phyloP scores from a whole-genome alignment of 1,140 invertebrate genomes.

The Thalassaphorura encarpata region DNA sequence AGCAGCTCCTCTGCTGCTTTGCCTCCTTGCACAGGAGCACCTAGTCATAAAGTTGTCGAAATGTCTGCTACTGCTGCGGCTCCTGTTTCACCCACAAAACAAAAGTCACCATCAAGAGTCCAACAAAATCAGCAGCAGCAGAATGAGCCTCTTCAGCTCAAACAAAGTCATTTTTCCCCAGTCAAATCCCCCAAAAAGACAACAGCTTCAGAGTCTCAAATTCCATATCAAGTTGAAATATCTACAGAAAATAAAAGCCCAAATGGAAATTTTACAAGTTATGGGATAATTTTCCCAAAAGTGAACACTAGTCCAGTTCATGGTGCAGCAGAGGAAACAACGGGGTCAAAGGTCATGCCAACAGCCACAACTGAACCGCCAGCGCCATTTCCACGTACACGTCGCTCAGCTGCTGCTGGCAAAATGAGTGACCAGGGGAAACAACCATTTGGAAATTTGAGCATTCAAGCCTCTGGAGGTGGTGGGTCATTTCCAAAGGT shows the following conservation, averaged over 20 bases:
- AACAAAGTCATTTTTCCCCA: not conserved
- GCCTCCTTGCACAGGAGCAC: too few species aligned
- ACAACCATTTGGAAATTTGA: not conserved
- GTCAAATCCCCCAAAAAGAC: not conserved
- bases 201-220: not conserved
- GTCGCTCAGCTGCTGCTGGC: too few species aligned
- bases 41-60: too few species aligned
- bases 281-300: conserved; percentile 9
- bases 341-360: not conserved
- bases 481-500: not conserved
- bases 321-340: not conserved
- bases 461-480: not conserved
- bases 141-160: not conserved
- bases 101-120: not conserved
- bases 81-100: not conserved
- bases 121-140: not conserved
- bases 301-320: not conserved
- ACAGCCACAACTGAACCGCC: not conserved
- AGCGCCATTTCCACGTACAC: too few species aligned
- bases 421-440: too few species aligned
- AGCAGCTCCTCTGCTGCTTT: too few species aligned
- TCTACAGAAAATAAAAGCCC: not conserved
- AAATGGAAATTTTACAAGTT: conserved; percentile 13
- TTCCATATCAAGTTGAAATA: not conserved
- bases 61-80: not conserved